phyloP scores from a whole-genome alignment of 2,113 vertebrate species.

The Paratilapia polleni region DNA sequence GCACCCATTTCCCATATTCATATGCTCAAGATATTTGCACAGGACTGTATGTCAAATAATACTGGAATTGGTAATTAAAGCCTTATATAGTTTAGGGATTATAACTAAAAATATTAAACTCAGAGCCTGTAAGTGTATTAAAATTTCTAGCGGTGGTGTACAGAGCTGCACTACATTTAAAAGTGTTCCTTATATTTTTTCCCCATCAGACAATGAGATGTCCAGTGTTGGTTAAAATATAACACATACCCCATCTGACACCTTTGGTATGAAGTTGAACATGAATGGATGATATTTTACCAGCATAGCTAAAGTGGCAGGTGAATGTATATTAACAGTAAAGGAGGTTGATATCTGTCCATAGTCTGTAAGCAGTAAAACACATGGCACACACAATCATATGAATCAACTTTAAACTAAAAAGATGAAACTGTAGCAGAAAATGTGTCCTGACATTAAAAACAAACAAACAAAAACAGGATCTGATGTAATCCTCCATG shows the following conservation, averaged over 20 bases:
- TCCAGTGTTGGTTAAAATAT: too few species aligned
- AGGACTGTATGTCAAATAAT: too few species aligned
- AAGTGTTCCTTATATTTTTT: too few species aligned
- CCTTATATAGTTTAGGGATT: background rate
- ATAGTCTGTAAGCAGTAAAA: background rate
- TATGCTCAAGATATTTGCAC: too few species aligned
- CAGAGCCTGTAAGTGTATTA: too few species aligned
- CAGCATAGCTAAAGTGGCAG: background rate
- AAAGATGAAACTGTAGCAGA: background rate
- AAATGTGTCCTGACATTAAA: conserved; percentile 1
- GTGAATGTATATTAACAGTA: background rate
- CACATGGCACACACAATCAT: background rate
- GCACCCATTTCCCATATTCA: too few species aligned
- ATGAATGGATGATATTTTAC: background rate
- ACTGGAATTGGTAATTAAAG: too few species aligned
- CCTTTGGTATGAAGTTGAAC: too few species aligned
- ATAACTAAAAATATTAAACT: background rate
- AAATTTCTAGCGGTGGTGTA: too few species aligned
- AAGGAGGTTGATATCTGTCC: too few species aligned
- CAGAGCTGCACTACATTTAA: background rate
- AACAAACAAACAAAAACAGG: background rate
- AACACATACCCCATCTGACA: too few species aligned
- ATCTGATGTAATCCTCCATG: conserved; percentile 47
- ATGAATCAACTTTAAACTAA: background rate
- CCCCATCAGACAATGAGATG: too few species aligned